A percentile compares a stretch with the other conserved stretches of the same genome.
Conservation (phyloP, 2,888 invertebrate genomes). For the Drosophila falleni region DNA sequence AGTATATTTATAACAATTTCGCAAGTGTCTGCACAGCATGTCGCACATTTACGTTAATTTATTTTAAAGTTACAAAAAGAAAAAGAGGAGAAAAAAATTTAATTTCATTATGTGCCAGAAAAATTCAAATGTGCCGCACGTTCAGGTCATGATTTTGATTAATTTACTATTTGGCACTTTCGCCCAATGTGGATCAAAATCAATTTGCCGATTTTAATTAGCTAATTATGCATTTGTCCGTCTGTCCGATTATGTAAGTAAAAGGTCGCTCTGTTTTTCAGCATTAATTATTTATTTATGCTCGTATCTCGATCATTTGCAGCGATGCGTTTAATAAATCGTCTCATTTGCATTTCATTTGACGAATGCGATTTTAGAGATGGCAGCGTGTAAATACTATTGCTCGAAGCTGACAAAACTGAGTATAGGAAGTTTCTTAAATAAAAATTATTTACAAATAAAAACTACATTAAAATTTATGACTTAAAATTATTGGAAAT, state of each 20-base stretch:
- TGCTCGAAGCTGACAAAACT: not conserved
- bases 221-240: slow-evolving; percentile 47
- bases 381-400: slow-evolving; percentile 7
- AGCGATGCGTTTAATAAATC: slow-evolving; percentile 41
- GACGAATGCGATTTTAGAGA: slow-evolving; percentile 2
- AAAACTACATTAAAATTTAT: not conserved
- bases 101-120: slow-evolving; percentile 39
- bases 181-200: slow-evolving; percentile 48
- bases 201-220: slow-evolving; percentile 52
- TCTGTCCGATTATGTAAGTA: slow-evolving; percentile 41
- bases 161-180: slow-evolving; percentile 63
- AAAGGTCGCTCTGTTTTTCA: slow-evolving; percentile 3
- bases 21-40: slow-evolving; percentile 56
- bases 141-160: slow-evolving; percentile 63
- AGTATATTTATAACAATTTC: slow-evolving; percentile 43
- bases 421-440: not conserved
- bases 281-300: slow-evolving; percentile 8
- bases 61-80: slow-evolving; percentile 34
- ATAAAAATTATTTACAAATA: not conserved
- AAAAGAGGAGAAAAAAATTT: slow-evolving; percentile 11
- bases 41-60: slow-evolving; percentile 62
- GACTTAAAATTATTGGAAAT: not conserved
- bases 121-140: slow-evolving; percentile 64
- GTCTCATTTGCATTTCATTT: slow-evolving; percentile 45
- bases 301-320: slow-evolving; percentile 18